A percentile compares a stretch with the other conserved stretches of the same genome.
Evolutionary conservation across 2,113 vertebrate genomes (phyloP).

Genomic region (Ellobius talpinus): DNA sequence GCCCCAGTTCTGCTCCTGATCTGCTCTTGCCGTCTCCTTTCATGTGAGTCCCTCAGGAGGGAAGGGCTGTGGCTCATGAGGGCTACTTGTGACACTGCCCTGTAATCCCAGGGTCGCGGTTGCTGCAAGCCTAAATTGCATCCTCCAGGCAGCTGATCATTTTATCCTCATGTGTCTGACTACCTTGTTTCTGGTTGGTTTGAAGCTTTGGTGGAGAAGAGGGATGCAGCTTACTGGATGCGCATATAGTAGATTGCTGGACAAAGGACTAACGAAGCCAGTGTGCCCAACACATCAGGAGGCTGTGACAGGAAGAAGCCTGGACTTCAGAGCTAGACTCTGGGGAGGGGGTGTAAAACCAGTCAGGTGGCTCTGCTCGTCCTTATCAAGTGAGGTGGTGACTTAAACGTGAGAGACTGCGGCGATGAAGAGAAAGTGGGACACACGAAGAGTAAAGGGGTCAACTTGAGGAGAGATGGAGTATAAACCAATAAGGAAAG

Average conservation of each 20-base stretch:
- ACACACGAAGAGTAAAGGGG: neutral
- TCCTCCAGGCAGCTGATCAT: neutral
- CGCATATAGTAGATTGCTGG: neutral
- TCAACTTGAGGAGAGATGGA: neutral
- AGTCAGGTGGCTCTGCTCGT: neutral
- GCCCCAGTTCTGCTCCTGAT: neutral
- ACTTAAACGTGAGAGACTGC: neutral
- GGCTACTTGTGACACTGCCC: neutral
- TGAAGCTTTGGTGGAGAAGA: neutral
- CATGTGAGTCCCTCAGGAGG: neutral
- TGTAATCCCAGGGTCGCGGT: neutral
- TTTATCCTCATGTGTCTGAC: neutral
- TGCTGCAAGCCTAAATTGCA: neutral
- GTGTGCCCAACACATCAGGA: neutral
- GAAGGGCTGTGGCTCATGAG: neutral
- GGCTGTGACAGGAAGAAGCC: neutral
- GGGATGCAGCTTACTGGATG: neutral
- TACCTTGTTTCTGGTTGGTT: neutral
- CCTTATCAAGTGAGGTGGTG: neutral
- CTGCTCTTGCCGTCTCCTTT: neutral
- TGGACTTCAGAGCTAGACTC: neutral
- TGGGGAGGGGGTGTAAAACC: neutral
- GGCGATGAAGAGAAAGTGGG: neutral
- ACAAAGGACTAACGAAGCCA: neutral
- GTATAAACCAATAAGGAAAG: neutral